Base-by-base conservation (phyloP, 2,113 vertebrate genomes). In the Cynocephalus volans region DNA sequence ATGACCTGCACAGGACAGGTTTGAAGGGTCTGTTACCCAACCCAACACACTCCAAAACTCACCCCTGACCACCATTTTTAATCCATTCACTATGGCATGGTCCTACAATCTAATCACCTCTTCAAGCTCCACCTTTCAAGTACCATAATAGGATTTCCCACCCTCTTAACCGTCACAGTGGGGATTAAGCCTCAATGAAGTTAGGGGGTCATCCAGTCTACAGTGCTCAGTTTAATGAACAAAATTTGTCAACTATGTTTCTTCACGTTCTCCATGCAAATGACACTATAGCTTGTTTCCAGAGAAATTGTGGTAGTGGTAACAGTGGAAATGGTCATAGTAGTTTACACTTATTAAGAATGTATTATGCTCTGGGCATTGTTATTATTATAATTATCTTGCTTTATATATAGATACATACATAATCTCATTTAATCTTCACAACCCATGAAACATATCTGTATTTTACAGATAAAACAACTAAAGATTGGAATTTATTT, bases 351-450 rank as follows among this genome's bases (percentile, higher is more conserved):
- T 88, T 75, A 60, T 64, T 54, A 33, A 76, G 13, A 77, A 84
- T 21, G 1, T 58, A 12, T 83, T 65, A 64, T 23, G 5, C 12
- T 13, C 2, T 45, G 21, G 50, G 0, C 10, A 41, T 92, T 54
- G 28, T 50, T 41, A 21, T 73, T 81, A 41, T 41, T 41, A 41
- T 41, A 41, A 41, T 41, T 41, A 41, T 41, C 93, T 90, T 24
- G 19, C n/a, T 82, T 81, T 72, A 58, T 1, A 19, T 28, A 50
- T 58, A n/a, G n/a, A 70, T 23, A 48, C 3, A 45, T 75, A 52
- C 4, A 72, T 24, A 50, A 72, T 64, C 17, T 88, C 45, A 97
- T 93, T 92, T 52, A 82, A 82, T 87, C 60, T 91, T 64, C 36
- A 93, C 11, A 87, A 13, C 3, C 15, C 31, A 23, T 82, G 54